Conservation (phyloP, 2,888 invertebrate genomes). For the Andrena hattorfiana region DNA sequence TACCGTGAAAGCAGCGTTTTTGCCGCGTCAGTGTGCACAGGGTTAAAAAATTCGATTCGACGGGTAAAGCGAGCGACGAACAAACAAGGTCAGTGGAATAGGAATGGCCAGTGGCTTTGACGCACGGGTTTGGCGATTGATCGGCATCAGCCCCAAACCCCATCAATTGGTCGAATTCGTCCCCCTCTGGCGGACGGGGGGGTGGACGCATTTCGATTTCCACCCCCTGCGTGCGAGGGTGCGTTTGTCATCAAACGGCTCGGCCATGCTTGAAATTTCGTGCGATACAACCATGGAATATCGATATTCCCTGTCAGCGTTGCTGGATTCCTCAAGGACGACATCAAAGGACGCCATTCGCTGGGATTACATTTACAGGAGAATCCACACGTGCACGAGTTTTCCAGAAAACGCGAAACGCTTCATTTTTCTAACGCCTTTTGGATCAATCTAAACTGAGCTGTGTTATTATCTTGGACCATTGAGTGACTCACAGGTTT, state of each 20-base stretch:
- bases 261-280: slow-evolving; percentile 80
- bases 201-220: slow-evolving; percentile 73
- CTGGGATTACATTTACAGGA: slow-evolving; percentile 43
- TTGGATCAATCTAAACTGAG: background rate
- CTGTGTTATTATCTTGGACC: background rate
- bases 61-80: slow-evolving; percentile 57
- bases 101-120: slow-evolving; percentile 65
- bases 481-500: background rate
- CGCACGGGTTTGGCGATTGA: slow-evolving; percentile 77
- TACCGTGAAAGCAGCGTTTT: slow-evolving; percentile 23
- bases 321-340: slow-evolving; percentile 70
- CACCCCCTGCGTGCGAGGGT: slow-evolving; percentile 73
- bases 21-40: background rate
- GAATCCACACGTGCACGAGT: slow-evolving; percentile 17
- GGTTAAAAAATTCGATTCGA: slow-evolving; percentile 49
- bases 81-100: slow-evolving; percentile 76
- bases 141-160: slow-evolving; percentile 69
- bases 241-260: slow-evolving; percentile 79
- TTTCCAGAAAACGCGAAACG: slow-evolving; percentile 12
- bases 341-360: slow-evolving; percentile 69
- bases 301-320: slow-evolving; percentile 70
- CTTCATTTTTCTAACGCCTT: background rate
- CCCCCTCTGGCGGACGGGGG: slow-evolving; percentile 68
- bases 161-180: slow-evolving; percentile 79
- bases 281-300: slow-evolving; percentile 73